Conservation (phyloP, 2,888 invertebrate species). For the Trichogramma evanescens region DNA sequence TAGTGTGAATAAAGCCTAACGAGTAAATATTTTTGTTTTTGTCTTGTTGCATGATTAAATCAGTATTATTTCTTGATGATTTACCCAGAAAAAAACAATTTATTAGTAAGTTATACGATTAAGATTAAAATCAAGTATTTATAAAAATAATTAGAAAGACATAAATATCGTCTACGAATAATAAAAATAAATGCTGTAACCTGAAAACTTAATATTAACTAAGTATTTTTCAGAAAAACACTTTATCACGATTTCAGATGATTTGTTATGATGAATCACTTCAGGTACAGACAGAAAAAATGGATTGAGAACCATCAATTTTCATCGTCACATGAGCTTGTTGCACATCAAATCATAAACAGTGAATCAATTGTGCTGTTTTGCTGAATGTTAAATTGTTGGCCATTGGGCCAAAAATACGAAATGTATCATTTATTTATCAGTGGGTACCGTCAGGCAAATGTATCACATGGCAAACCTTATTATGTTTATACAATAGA, state of each 20-base stretch:
- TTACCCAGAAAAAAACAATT: too few relatives aligned
- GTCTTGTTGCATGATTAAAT: too few relatives aligned
- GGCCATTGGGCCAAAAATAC: constrained; percentile 28
- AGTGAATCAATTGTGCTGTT: neutral
- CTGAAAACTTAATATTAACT: neutral
- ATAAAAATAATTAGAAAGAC: too few relatives aligned
- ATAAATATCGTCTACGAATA: too few relatives aligned
- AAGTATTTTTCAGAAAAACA: neutral
- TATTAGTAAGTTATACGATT: too few relatives aligned
- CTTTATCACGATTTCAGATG: neutral
- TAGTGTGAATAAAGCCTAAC: too few relatives aligned
- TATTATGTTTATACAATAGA: constrained; percentile 50
- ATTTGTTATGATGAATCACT: neutral
- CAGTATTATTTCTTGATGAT: too few relatives aligned
- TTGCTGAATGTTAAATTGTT: too few relatives aligned
- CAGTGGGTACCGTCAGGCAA: constrained; percentile 45
- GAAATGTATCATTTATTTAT: constrained; percentile 46
- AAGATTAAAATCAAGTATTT: too few relatives aligned
- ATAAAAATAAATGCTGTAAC: neutral
- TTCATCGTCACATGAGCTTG: too few relatives aligned
- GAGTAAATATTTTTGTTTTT: too few relatives aligned
- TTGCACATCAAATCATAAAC: neutral
- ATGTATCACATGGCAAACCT: constrained; percentile 46
- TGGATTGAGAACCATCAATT: neutral
- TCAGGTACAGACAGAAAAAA: neutral